Percentiles rank a stretch among this genome's conserved stretches.
phyloP scores from a whole-genome alignment of 2,888 invertebrate genomes.

The Automeris io region DNA sequence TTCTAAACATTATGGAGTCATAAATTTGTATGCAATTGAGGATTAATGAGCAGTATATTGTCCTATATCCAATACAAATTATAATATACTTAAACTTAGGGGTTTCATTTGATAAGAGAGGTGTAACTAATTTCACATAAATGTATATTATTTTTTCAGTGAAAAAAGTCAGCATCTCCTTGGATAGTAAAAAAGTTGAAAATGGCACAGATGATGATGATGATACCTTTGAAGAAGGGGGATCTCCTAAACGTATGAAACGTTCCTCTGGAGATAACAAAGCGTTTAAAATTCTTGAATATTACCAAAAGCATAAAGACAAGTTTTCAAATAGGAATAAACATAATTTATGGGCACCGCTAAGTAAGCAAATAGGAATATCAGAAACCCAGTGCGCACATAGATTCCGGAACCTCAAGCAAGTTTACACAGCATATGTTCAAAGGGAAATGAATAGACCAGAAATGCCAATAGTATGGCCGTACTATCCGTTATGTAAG shows the following conservation, averaged over 20 bases:
- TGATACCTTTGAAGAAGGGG: slow-evolving; percentile 33
- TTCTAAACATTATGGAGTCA: too few relatives aligned
- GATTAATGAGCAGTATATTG: too few relatives aligned
- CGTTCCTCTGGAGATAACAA: slow-evolving; percentile 39
- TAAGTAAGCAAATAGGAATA: slow-evolving; percentile 48
- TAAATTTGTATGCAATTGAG: too few relatives aligned
- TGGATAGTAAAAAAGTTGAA: slow-evolving; percentile 21
- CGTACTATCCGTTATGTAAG: slow-evolving; percentile 58
- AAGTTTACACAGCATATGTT: slow-evolving; percentile 51
- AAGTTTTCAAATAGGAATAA: slow-evolving; percentile 50
- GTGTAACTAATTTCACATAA: not conserved
- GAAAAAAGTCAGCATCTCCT: slow-evolving; percentile 42
- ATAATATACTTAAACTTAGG: not conserved
- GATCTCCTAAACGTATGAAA: slow-evolving; percentile 36
- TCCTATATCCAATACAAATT: too few relatives aligned
- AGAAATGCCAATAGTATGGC: slow-evolving; percentile 60
- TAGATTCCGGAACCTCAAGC: slow-evolving; percentile 54
- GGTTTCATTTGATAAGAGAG: not conserved
- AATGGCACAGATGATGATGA: slow-evolving; percentile 39
- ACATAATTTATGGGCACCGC: slow-evolving; percentile 42
- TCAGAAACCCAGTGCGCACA: slow-evolving; percentile 54
- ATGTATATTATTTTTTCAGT: slow-evolving; percentile 29
- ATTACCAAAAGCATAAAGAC: slow-evolving; percentile 57
- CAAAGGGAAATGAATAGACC: slow-evolving; percentile 61
- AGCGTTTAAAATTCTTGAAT: slow-evolving; percentile 58